Base-by-base conservation (phyloP, 37 sponge, comb jelly and placozoan species). In the Eunapius fragilis region DNA sequence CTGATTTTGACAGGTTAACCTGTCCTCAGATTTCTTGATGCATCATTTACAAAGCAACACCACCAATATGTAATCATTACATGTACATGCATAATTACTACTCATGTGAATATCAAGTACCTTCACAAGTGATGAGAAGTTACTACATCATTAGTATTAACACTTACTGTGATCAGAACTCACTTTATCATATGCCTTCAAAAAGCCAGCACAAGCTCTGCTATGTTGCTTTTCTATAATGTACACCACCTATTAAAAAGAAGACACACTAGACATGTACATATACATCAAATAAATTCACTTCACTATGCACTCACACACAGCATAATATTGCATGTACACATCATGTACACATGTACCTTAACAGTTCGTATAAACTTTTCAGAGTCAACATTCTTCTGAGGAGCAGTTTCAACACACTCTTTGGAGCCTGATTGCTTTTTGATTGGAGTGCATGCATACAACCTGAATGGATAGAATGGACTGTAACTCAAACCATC, bases 161-260 rank as follows among this genome's bases (percentile, higher is more conserved):
- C 58, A 19, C 1, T 19, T 2, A 4, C 58, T 19, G 6, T 58
- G 58, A 17, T 11, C 58, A 58, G 31, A 37, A 12, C 74, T 50
- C n/a, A 93, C 96, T 76, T 97, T 92, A 47, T 97, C 86, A 87
- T 75, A 97, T 7, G 38, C 76, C 38, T 83, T 87, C 28, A 93
- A 14, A 38, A 49, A 31, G 2, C 98, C 96, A 69, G 82, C 90
- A 82, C 88, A 84, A 12, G 72, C 72, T 67, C 98, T 80, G 25
- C 90, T 77, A 70, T 93, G 94, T 2, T 73, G 45, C 41, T 84
- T 87, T 41, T 98, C 92, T 0, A 86, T 33, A 76, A 98, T 95
- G 70, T 84, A 87, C 48, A 98, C 91, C 19, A 98, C 96, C 94
- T 98, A 68, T 6, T 68, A 25, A 71, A 48, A 86, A 31, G 35